Base-by-base conservation (phyloP, 2,888 invertebrate species). In the Thymelicus lineola region DNA sequence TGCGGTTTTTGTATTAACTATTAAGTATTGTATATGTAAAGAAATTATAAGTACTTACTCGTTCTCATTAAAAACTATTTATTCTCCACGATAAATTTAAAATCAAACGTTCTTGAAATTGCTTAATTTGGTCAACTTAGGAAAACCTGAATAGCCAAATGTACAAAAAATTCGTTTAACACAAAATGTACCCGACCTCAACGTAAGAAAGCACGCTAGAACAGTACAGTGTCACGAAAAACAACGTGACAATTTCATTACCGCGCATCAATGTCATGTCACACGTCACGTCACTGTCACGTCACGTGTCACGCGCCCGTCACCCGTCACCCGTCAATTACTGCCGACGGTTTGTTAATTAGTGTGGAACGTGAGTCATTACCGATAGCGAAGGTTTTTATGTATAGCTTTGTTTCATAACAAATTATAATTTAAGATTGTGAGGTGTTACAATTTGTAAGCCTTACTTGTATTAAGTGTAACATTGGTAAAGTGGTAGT, bases 321-420 rank as follows among this genome's bases (percentile, higher is more conserved):
- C 82, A 75, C 79, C 77, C 76, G 83, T 84, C 85, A 76, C 1
- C 28, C 28, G 77, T 88, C 85, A 86, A 88, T 50, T 88, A 87
- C 84, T 88, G 87, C 80, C 82, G 88, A 89, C 88, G 86, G 85
- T 86, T 86, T 82, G 89, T 90, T 93, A 91, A 93, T 92, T 91
- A 91, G 90, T 86, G 82, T 85, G 88, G 87, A 86, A 86, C 85
- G 79, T 83, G 69, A 70, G 59, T 70, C 58, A 70, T 70, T 64
- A 70, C 28, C n/a, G n/a, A 36, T 62, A 50, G 36, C 9, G 36
- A 17, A 36, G 17, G 35, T 62, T 62, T 62, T 62, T 62, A 36
- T 36, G 15, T 48, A 62, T 62, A 36, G 6, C 7, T 58, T 7
- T n/a, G 28, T 59, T 53, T 20, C 53, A 42, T 62, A 62, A 35